Evolutionary conservation across 2,888 invertebrate species (phyloP).

Genomic region (Timema podura): DNA sequence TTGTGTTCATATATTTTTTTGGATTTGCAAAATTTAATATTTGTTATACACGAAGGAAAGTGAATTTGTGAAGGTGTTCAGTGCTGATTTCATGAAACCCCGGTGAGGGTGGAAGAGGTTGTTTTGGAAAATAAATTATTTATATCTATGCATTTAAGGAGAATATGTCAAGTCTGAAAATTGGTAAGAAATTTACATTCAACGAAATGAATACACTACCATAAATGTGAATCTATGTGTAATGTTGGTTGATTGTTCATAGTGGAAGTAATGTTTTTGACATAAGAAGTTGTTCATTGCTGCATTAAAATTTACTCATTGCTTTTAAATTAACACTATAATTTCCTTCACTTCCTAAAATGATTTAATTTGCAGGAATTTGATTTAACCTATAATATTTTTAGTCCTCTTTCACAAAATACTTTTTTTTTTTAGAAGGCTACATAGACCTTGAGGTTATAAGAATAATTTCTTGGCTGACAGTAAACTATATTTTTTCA

Average conservation of each 20-base stretch:
- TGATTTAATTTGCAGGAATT: too few relatives aligned
- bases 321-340: too few relatives aligned
- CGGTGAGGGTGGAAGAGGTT: conserved; percentile 29
- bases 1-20: too few relatives aligned
- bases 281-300: too few relatives aligned
- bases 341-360: too few relatives aligned
- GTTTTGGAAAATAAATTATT: conserved; percentile 23
- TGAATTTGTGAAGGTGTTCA: conserved; percentile 19
- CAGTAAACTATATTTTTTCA: too few relatives aligned
- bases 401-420: too few relatives aligned
- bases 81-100: conserved; percentile 19
- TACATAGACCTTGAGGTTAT: too few relatives aligned
- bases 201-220: background rate
- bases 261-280: background rate
- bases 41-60: background rate
- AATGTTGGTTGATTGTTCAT: background rate
- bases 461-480: too few relatives aligned
- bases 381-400: too few relatives aligned
- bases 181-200: conserved; percentile 47
- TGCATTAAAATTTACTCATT: background rate
- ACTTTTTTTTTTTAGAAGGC: too few relatives aligned
- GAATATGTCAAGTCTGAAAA: conserved; percentile 61
- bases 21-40: too few relatives aligned
- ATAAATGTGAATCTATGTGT: background rate
- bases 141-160: conserved; percentile 34